A percentile compares a stretch with the other conserved stretches of the same genome.
phyloP scores from a whole-genome alignment of 2,888 invertebrate species.

The Anoncus sp. region DNA sequence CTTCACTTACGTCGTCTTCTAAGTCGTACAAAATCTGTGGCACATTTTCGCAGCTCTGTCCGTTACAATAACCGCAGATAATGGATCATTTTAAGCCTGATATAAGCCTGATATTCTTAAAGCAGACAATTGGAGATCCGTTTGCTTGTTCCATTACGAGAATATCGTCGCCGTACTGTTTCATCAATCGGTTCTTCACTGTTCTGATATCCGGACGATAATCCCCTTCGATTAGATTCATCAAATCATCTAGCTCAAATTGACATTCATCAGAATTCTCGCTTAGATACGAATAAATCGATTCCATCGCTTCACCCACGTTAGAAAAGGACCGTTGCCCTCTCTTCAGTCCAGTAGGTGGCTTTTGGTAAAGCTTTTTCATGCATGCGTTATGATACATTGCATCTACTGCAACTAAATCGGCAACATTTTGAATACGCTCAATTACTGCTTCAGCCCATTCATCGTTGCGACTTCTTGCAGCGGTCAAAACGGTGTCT shows the following conservation, averaged over 20 bases:
- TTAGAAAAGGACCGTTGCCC: too few relatives aligned
- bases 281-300: conserved; percentile 52
- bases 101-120: too few relatives aligned
- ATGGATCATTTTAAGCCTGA: too few relatives aligned
- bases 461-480: not conserved
- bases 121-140: too few relatives aligned
- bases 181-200: conserved; percentile 16
- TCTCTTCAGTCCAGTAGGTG: too few relatives aligned
- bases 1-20: too few relatives aligned
- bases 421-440: not conserved
- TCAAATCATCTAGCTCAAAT: conserved; percentile 63
- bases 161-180: conserved; percentile 2
- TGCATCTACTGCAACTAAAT: not conserved
- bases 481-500: too few relatives aligned
- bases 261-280: conserved; percentile 66
- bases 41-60: too few relatives aligned
- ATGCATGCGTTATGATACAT: not conserved
- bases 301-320: conserved; percentile 63
- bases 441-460: not conserved
- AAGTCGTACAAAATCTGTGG: too few relatives aligned
- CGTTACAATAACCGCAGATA: too few relatives aligned
- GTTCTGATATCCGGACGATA: conserved; percentile 45
- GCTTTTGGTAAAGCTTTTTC: not conserved
- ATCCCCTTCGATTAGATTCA: conserved; percentile 54
- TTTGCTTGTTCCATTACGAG: not conserved